Evolutionary conservation across 2,113 vertebrate species (phyloP).

Genomic region (Danionella cerebrum): DNA sequence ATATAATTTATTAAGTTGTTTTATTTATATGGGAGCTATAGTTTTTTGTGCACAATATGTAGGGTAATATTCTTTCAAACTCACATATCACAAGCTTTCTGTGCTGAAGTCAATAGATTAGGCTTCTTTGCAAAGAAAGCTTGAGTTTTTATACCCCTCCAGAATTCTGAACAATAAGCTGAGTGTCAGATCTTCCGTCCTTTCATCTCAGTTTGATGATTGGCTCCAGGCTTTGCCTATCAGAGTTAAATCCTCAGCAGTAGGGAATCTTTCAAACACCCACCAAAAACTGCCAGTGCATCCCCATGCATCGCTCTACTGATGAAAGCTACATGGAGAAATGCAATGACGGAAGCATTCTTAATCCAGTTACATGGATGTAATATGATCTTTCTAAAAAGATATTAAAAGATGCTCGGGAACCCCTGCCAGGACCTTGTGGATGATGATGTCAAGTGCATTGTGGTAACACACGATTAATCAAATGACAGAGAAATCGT

Average conservation of each 20-base stretch:
- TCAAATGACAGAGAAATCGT: too few species aligned
- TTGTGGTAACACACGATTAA: too few species aligned
- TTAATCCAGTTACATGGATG: conserved; percentile 32
- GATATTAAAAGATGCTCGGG: conserved; percentile 14
- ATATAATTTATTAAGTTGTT: too few species aligned
- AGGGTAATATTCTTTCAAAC: too few species aligned
- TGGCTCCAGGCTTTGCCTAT: not conserved
- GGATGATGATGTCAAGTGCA: not conserved
- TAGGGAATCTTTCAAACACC: not conserved
- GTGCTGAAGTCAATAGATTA: not conserved
- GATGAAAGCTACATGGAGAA: not conserved
- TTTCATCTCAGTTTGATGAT: not conserved
- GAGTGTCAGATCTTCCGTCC: not conserved
- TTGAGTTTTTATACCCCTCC: not conserved
- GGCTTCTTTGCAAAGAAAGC: not conserved
- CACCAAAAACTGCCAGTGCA: not conserved
- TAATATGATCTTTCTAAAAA: conserved; percentile 21
- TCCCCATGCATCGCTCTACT: not conserved
- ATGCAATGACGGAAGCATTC: not conserved
- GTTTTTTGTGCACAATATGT: too few species aligned
- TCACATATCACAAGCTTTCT: not conserved
- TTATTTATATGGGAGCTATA: too few species aligned
- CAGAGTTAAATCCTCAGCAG: not conserved
- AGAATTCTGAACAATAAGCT: not conserved
- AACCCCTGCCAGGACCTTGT: conserved; percentile 6